phyloP scores from a whole-genome alignment of 2,888 invertebrate species.

The Chrysina gloriosa region DNA sequence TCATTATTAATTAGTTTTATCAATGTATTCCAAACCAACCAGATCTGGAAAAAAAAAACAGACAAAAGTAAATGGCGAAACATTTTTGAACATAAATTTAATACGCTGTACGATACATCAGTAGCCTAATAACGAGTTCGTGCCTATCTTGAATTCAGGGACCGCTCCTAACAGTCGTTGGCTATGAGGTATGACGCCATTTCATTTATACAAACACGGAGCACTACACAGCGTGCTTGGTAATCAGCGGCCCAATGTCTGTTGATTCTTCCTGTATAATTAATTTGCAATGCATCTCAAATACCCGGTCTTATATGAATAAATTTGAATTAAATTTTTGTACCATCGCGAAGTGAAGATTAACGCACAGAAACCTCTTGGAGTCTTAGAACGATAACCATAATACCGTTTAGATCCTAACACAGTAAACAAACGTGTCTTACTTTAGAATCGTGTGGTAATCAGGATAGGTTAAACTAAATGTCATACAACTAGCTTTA shows the following conservation, averaged over 20 bases:
- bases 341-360: not conserved
- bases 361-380: conserved; percentile 16
- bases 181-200: conserved; percentile 65
- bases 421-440: conserved; percentile 1
- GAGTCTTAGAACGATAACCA: not conserved
- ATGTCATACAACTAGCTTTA: not conserved
- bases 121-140: conserved; percentile 63
- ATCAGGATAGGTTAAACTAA: conserved; percentile 4
- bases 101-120: conserved; percentile 60
- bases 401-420: not conserved
- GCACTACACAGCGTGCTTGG: conserved; percentile 41
- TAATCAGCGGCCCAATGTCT: conserved; percentile 42
- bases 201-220: conserved; percentile 67
- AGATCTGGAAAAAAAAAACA: conserved; percentile 36
- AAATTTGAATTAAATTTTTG: conserved; percentile 36
- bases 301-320: conserved; percentile 32
- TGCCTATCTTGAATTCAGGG: conserved; percentile 64
- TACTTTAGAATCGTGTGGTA: conserved; percentile 11
- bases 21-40: not conserved
- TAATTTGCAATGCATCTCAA: conserved; percentile 47
- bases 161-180: conserved; percentile 65
- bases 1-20: conserved; percentile 10
- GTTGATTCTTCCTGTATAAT: conserved; percentile 52
- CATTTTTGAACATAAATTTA: conserved; percentile 55
- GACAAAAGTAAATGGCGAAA: conserved; percentile 40